Base-by-base conservation (phyloP, 2,797 vertebrate species). In the Synanceia verrucosa region DNA sequence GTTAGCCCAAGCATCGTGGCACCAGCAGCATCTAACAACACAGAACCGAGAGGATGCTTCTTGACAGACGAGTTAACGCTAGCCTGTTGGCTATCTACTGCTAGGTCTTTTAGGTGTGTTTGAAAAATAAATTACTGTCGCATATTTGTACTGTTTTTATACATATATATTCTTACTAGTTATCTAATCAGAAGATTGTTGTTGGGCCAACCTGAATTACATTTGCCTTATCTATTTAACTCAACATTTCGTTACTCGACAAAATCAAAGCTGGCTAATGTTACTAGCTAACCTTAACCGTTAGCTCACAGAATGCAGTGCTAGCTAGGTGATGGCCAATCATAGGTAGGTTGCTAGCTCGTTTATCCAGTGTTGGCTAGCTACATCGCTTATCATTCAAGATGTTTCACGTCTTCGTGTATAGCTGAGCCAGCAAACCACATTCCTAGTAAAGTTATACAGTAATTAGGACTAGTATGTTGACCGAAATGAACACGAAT, bases 11-110 rank as follows among this genome's bases (percentile, higher is more conserved):
- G 44, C 41, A 65, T 83, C 76, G 77, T 78, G 73, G 82, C 68
- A 64, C 28, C 47, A 80, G 29, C 48, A 79, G 29, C 72, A 76
- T 71, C 79, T 81, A 80, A 82, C 87, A 84, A 73, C 78, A 79
- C 63, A 43, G 60, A 61, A 37, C 53, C 47, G 72, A 71, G 65
- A 57, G 52, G 88, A 90, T 83, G 89, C 86, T 88, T 73, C 86
- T 86, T 74, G 77, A 88, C 83, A 83, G 79, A 65, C 75, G 19
- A 72, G 52, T 51, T 21, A 51, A 64, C 61, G 82, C 41, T 91
- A 92, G 79, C 81, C n/a, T 41, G 65, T 31, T 81, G 50, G 78
- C 73, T 84, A 73, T 48, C 53, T 61, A n/a, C 50, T 4, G 63
- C 16, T 64, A 77, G 72, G 46, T 21, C 26, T 36, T 52, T 7